Evolutionary conservation across 1,140 invertebrate species (phyloP), one percentile per base, ranked within the genome.

Genomic region (Eurytemora carolleeae): DNA sequence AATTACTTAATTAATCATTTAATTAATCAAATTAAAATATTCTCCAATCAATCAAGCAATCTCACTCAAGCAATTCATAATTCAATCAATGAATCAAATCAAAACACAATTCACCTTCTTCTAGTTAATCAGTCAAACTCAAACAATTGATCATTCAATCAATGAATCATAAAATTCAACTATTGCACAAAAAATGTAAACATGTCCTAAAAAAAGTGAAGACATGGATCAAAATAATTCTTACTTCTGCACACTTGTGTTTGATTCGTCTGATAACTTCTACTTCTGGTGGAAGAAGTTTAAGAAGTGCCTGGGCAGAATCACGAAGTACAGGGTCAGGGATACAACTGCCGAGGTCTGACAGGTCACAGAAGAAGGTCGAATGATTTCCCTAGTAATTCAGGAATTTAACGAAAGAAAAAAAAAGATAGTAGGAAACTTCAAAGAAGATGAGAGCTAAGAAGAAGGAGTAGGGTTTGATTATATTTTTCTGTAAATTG

Each of bases 251-350:
- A 73, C 76, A 63, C 72, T 72, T 60, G 75, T 74, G 52, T 71
- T 73, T 65, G 66, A 71, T 62, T 23, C 22, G 15, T 17, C 24
- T 57, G 65, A 67, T 79, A 2, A 83, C 87, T 53, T 79, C 73
- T n/a, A 74, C 78, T 76, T 93, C 89, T 63, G 87, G 82, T 54
- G 92, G 91, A 71, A 95, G 83, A 52, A 94, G 75, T 71, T 89
- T 84, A n/a, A 95, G 77, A 21, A 96, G 74, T 61, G 82, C 77
- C 67, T 90, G 80, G 2, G 87, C 87, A 59, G 84, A 83, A 69
- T 96, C 89, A 53, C 87, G 78, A 58, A 97, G 74, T 52, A 81
- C 80, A 18, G 82, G 77, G 67, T 91, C 82, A 59, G 82, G 77
- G 62, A 92, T 75, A 55, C 80, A 79, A 70, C 86, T 87, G 56